phyloP scores from a whole-genome alignment of 2,797 vertebrate genomes.

The Notamacropus eugenii region DNA sequence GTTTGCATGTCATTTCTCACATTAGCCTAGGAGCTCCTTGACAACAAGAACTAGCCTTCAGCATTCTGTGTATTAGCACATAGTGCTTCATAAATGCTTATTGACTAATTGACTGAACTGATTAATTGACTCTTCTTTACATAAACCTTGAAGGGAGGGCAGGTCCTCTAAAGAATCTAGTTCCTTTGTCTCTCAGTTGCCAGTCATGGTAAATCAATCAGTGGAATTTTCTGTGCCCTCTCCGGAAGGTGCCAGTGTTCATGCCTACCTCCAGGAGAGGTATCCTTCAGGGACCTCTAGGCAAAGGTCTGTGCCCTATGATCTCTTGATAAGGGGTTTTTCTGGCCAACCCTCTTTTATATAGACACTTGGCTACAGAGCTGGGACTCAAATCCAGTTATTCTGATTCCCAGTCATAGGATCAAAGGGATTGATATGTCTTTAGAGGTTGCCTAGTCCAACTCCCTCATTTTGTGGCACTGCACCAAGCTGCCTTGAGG shows the following conservation, averaged over 20 bases:
- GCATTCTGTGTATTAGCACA: too few species aligned
- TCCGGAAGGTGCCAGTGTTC: background rate
- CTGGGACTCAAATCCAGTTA: background rate
- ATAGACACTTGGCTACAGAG: background rate
- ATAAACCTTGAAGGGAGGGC: too few species aligned
- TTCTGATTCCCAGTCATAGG: background rate
- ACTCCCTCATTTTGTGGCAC: background rate
- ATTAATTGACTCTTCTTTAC: too few species aligned
- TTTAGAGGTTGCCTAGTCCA: background rate
- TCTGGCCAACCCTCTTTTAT: background rate
- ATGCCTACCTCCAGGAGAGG: constrained; percentile 4
- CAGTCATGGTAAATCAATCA: background rate
- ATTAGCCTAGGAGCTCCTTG: too few species aligned
- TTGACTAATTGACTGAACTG: background rate
- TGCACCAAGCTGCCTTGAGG: background rate
- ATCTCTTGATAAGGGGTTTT: background rate
- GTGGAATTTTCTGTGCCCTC: background rate
- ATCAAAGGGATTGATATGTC: background rate
- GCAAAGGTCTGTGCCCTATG: background rate
- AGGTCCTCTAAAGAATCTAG: too few species aligned
- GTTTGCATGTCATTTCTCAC: too few species aligned
- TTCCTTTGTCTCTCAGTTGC: background rate
- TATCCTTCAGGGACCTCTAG: constrained; percentile 4
- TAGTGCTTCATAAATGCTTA: background rate
- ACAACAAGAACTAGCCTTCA: too few species aligned